A percentile compares a stretch with the other conserved stretches of the same genome.
phyloP scores from a whole-genome alignment of 2,888 invertebrate genomes.

The Sarcophaga rosellei region DNA sequence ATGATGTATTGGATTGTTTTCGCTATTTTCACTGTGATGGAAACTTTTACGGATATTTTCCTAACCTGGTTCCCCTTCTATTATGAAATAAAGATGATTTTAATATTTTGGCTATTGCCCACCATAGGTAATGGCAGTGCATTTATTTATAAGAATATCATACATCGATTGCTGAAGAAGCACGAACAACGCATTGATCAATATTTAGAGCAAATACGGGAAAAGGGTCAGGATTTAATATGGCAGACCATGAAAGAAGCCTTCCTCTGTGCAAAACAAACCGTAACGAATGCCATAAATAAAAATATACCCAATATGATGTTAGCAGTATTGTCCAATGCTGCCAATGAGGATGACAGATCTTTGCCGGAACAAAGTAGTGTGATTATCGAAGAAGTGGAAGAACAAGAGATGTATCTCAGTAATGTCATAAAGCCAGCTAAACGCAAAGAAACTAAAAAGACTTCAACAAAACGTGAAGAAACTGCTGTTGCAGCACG shows the following conservation, averaged over 20 bases:
- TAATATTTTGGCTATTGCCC: slow-evolving; percentile 96
- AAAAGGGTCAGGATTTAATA: slow-evolving; percentile 52
- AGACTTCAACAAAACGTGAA: background rate
- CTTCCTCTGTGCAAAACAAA: background rate
- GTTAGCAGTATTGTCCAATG: slow-evolving; percentile 13
- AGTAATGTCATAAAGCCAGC: background rate
- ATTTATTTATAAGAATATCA: slow-evolving; percentile 94
- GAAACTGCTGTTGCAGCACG: background rate
- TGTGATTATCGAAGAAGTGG: slow-evolving; percentile 27
- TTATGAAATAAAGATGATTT: slow-evolving; percentile 96
- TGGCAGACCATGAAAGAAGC: slow-evolving; percentile 29
- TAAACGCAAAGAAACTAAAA: background rate
- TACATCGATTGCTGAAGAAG: slow-evolving; percentile 94
- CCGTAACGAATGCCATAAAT: slow-evolving; percentile 28
- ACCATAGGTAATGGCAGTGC: slow-evolving; percentile 96
- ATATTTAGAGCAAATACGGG: slow-evolving; percentile 82
- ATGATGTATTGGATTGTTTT: slow-evolving; percentile 99
- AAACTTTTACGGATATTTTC: slow-evolving; percentile 95
- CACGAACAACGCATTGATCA: slow-evolving; percentile 86
- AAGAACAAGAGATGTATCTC: background rate
- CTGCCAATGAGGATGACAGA: background rate
- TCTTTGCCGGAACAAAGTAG: background rate
- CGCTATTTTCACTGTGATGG: slow-evolving; percentile 94
- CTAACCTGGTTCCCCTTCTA: slow-evolving; percentile 97
- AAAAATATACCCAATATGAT: slow-evolving; percentile 41